These are phyloP conservation scores for Willowsia nigromaculata DNA, from an alignment of 2,888 invertebrate species.

Conservation along the genomic window DNA sequence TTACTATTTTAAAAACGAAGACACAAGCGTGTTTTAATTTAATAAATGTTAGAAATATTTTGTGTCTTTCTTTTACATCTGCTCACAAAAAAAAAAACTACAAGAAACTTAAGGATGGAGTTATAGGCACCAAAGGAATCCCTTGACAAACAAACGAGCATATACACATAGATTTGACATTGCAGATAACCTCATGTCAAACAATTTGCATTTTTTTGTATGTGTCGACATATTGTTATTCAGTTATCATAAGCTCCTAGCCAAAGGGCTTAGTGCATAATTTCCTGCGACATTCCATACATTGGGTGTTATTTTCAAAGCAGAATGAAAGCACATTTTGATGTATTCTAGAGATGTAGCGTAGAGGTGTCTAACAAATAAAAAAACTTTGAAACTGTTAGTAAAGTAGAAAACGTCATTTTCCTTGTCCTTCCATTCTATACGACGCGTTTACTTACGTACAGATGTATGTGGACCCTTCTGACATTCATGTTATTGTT, in stretches of 20 bases:
- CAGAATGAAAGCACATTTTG: neutral
- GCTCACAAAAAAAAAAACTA: too few species aligned
- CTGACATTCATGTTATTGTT: neutral
- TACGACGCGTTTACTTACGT: neutral
- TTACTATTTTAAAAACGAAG: too few species aligned
- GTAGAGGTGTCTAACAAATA: neutral
- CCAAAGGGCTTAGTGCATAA: too few species aligned
- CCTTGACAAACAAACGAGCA: neutral
- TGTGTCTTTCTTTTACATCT: too few species aligned
- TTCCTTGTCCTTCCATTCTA: neutral
- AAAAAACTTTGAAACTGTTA: conserved; percentile 1
- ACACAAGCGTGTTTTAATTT: too few species aligned
- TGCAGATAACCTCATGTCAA: neutral
- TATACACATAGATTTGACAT: neutral
- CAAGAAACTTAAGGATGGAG: neutral
- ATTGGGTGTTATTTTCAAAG: neutral
- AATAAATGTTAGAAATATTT: too few species aligned
- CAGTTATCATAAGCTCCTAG: too few species aligned
- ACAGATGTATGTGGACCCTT: neutral
- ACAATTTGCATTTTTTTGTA: neutral
- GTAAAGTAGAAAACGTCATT: neutral
- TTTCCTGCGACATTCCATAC: too few species aligned
- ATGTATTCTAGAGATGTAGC: neutral
- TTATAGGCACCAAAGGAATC: neutral
- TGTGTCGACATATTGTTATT: neutral